A percentile compares a stretch with the other conserved stretches of the same genome.
phyloP scores from a whole-genome alignment of 2,888 invertebrate species.

The Shargacucullia verbasci region DNA sequence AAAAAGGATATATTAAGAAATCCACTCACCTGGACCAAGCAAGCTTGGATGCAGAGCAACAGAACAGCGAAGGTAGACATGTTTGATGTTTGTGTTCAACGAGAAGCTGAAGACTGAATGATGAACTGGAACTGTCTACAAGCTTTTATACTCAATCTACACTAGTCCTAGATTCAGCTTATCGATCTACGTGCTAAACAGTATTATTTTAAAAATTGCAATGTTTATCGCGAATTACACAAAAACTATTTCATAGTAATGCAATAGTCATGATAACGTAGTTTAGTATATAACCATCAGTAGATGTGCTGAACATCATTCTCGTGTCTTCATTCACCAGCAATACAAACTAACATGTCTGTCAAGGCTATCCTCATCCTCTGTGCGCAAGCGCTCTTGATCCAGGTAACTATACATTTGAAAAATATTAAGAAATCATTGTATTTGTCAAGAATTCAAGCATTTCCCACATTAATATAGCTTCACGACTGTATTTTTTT shows the following conservation, averaged over 20 bases:
- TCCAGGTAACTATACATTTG: conserved; percentile 4
- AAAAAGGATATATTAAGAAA: too few relatives aligned
- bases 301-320: conserved; percentile 5
- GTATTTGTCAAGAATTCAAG: too few relatives aligned
- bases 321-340: conserved; percentile 7
- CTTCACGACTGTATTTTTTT: too few relatives aligned
- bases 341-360: conserved; percentile 21
- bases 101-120: conserved; percentile 24
- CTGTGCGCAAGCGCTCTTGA: conserved; percentile 15
- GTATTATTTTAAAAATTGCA: conserved; percentile 1
- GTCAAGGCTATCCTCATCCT: conserved; percentile 1
- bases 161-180: too few relatives aligned
- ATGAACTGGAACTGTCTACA: background rate
- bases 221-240: background rate
- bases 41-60: conserved; percentile 50
- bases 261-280: too few relatives aligned
- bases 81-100: conserved; percentile 28
- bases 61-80: conserved; percentile 45
- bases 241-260: background rate
- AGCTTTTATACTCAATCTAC: too few relatives aligned
- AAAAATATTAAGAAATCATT: background rate
- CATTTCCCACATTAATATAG: too few relatives aligned
- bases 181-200: too few relatives aligned
- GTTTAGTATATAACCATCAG: too few relatives aligned
- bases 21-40: conserved; percentile 44